Percentiles rank a stretch among this genome's conserved stretches.
Evolutionary conservation across 2,888 invertebrate genomes (phyloP).

Genomic region (Hololepta plana): DNA sequence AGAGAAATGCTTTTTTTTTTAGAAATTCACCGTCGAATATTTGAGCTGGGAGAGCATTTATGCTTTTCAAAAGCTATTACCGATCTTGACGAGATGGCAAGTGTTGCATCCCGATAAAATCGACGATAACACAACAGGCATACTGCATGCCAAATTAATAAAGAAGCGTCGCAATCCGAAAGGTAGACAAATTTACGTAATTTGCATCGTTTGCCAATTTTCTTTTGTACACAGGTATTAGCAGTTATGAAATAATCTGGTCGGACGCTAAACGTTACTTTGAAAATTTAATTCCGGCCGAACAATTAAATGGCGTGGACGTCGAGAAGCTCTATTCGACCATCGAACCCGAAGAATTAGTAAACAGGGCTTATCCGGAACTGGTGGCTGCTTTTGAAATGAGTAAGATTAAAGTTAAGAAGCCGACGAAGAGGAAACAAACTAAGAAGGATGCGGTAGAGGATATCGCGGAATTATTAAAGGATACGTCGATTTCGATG

Average conservation of each 20-base stretch:
- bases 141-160: constrained; percentile 32
- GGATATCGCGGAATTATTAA: constrained; percentile 12
- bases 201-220: too few relatives aligned
- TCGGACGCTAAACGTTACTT: constrained; percentile 36
- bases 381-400: constrained; percentile 37
- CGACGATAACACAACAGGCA: constrained; percentile 10
- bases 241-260: constrained; percentile 60
- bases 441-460: constrained; percentile 10
- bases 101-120: constrained; percentile 27
- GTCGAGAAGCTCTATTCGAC: constrained; percentile 39
- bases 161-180: constrained; percentile 35
- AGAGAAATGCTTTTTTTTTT: constrained; percentile 14
- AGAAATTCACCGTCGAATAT: constrained; percentile 47
- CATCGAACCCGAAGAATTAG: constrained; percentile 46
- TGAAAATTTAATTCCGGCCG: constrained; percentile 38
- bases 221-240: constrained; percentile 40
- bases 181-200: constrained; percentile 18
- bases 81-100: constrained; percentile 62
- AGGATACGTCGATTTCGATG: constrained; percentile 17
- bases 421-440: constrained; percentile 14
- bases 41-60: constrained; percentile 61
- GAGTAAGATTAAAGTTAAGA: constrained; percentile 30
- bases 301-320: constrained; percentile 31
- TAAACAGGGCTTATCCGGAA: constrained; percentile 42
- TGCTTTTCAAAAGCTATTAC: constrained; percentile 58